Percentiles rank a stretch among this genome's conserved stretches.
Conservation (phyloP, 2,113 vertebrate genomes). For the Eubucco bourcierii region DNA sequence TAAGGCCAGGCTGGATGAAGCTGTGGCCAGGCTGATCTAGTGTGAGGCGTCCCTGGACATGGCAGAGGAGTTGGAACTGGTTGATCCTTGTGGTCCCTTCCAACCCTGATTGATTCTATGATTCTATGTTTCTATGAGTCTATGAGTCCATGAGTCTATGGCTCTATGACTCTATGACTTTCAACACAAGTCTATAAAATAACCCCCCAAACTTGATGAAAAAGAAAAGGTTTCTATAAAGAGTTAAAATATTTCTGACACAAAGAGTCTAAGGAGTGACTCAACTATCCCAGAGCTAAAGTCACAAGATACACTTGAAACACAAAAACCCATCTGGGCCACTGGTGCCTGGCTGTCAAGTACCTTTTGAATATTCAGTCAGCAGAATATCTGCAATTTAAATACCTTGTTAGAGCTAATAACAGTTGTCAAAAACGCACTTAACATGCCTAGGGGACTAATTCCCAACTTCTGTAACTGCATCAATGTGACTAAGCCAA, state of each 20-base stretch:
- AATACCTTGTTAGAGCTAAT: slow-evolving; percentile 70
- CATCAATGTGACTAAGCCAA: slow-evolving; percentile 47
- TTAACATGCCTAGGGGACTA: slow-evolving; percentile 68
- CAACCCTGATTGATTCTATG: too few species aligned
- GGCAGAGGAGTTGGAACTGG: too few species aligned
- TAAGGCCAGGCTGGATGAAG: too few species aligned
- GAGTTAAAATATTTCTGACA: background rate
- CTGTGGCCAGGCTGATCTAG: too few species aligned
- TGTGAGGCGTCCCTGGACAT: too few species aligned
- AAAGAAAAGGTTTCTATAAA: background rate
- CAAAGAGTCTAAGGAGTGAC: background rate
- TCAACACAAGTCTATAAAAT: background rate
- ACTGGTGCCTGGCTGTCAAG: slow-evolving; percentile 32
- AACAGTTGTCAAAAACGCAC: slow-evolving; percentile 66
- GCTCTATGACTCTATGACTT: background rate
- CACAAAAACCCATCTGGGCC: background rate
- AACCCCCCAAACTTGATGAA: background rate
- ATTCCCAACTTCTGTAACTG: slow-evolving; percentile 48
- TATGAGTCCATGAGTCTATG: background rate
- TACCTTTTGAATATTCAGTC: slow-evolving; percentile 69
- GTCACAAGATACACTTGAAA: background rate
- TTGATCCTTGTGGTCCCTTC: too few species aligned
- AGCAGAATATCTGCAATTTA: slow-evolving; percentile 73
- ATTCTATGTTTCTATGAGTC: too few species aligned
- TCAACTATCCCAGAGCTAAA: slow-evolving; percentile 27